Evolutionary conservation across 2,113 vertebrate species (phyloP), one percentile per base, ranked within the genome.

Genomic region (Motacilla tschutschensis): DNA sequence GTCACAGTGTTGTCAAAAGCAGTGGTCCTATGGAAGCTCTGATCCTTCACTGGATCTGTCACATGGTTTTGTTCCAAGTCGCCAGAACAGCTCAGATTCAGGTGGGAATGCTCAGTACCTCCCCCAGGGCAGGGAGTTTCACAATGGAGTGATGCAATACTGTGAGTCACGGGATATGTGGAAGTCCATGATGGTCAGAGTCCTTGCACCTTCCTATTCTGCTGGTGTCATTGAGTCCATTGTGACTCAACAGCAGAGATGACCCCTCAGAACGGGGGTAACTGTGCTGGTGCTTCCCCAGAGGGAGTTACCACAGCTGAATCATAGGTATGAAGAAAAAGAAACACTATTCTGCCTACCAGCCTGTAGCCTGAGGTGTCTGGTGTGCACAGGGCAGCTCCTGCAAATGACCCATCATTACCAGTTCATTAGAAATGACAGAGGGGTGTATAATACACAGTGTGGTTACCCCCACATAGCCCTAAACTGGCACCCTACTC

Each of bases 91-190:
- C 8, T 47, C 41, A 54, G 6, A 21, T n/a, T 55, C 40, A 13
- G 6, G 17, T 46, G 28, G 40, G 21, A 38, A 54, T 26, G 50
- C 10, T 46, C 26, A n/a, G 21, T 16, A 25, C 6, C 21, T 44
- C 4, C 5, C 19, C 10, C 2, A 14, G 4, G 8, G 21, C 2
- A 1, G 28, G 21, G 28, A 65, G 14, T 17, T 55, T 46, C 33
- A 55, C 21, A 21, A 5, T 38, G 41, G 40, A 64, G 13, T 13
- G 3, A 13, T 31, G 33, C 12, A 31, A n/a, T n/a, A 12, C 28
- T 20, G 16, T 46, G 20, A 54, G 16, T n/a, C 13, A 10, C 6
- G 10, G 33, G n/a, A 10, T 54, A 54, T 44, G 54, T 38, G 28
- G 60, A 46, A 31, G 21, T 26, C n/a, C 13, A 20, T 40, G 48